Percentiles rank a stretch among this genome's conserved stretches.
phyloP scores from a whole-genome alignment of 2,113 vertebrate genomes.

The Psilopogon haemacephalus region DNA sequence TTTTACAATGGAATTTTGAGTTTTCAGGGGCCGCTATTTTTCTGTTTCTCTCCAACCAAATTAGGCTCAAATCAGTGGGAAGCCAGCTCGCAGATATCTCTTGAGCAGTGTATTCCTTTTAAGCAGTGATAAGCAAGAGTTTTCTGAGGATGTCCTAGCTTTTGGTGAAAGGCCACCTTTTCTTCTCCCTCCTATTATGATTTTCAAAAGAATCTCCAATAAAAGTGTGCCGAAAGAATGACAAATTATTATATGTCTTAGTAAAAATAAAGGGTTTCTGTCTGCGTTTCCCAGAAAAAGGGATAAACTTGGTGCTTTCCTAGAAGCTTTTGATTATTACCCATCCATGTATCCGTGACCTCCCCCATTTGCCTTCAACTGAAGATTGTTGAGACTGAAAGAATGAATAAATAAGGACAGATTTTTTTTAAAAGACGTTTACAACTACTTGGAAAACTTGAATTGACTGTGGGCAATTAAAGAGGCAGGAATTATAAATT shows the following conservation, averaged over 20 bases:
- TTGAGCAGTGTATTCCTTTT: not conserved
- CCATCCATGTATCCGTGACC: not conserved
- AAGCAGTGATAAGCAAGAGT: not conserved
- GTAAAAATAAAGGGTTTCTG: not conserved
- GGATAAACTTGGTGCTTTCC: not conserved
- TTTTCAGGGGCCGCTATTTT: not conserved
- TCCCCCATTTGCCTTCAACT: not conserved
- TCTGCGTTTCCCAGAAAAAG: not conserved
- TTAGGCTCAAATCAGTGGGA: not conserved
- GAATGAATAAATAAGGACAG: not conserved
- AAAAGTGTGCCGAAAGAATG: not conserved
- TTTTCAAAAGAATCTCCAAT: not conserved
- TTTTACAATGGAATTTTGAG: not conserved
- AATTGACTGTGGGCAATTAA: no score
- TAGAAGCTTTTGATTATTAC: not conserved
- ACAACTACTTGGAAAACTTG: not conserved
- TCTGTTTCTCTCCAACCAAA: not conserved
- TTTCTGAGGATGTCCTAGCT: not conserved
- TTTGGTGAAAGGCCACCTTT: not conserved
- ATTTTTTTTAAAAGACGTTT: not conserved
- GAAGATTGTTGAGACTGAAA: not conserved
- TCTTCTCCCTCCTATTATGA: not conserved
- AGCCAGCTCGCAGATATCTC: not conserved
- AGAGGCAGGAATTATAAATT: no score
- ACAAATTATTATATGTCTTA: not conserved